A percentile compares a stretch with the other conserved stretches of the same genome.
These are phyloP conservation scores for Chaenogobius annularis DNA, from an alignment of 2,113 vertebrate genomes.

Conservation along the genomic window DNA sequence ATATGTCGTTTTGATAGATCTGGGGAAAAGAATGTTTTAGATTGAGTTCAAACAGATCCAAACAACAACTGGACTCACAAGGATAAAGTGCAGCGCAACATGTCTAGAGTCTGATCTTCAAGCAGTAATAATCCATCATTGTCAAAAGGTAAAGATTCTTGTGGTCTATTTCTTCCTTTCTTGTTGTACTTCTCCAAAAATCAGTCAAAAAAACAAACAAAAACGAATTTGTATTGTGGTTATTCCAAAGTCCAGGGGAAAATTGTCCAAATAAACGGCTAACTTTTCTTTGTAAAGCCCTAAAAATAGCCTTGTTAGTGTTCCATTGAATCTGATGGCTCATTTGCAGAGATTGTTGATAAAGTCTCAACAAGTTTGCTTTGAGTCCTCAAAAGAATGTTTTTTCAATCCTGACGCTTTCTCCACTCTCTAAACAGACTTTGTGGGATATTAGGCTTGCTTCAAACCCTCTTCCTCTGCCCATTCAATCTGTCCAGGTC, in stretches of 20 bases:
- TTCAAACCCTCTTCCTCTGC: neutral
- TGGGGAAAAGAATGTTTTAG: neutral
- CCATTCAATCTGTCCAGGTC: neutral
- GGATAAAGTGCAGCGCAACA: too few species aligned
- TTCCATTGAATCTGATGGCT: neutral
- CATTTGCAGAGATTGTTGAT: neutral
- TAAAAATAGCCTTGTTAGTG: neutral
- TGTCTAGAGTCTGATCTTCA: too few species aligned
- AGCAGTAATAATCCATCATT: too few species aligned
- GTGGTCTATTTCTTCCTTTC: too few species aligned
- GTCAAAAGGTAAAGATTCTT: neutral
- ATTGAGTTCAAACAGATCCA: neutral
- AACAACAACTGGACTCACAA: neutral
- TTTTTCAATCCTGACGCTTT: neutral
- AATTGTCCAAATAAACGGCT: neutral
- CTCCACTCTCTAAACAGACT: neutral
- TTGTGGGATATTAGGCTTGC: neutral
- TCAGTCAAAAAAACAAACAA: neutral
- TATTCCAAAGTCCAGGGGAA: neutral
- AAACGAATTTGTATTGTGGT: too few species aligned
- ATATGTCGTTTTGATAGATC: neutral
- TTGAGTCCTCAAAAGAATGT: neutral
- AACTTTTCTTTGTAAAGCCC: neutral
- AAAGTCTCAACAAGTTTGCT: neutral
- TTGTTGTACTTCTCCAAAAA: neutral